Base-by-base conservation (phyloP, 2,797 vertebrate genomes). In the Lithobates sylvaticus region DNA sequence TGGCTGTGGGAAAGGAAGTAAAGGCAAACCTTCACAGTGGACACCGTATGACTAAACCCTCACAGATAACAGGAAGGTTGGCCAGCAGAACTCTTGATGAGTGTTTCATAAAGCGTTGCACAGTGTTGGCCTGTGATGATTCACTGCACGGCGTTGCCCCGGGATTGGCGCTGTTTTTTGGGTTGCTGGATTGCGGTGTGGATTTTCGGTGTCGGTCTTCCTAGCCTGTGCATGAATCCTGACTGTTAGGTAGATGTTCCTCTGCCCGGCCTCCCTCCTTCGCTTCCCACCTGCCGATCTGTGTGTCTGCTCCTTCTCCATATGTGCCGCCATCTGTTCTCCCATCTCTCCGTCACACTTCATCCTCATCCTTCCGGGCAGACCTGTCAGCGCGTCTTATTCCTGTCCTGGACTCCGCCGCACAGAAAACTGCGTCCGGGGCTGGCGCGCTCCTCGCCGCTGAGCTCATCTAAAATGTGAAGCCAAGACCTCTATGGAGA, bases 301-400 rank as follows among this genome's bases (percentile, higher is more conserved):
- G 26, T 75, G 65, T 72, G 73, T 84, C 85, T 76, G 32, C 82
- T 75, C 74, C 64, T 44, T 54, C 73, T 77, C 84, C 86, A 23
- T 86, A 84, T 88, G 86, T 21, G 29, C 42, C 21, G 69, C 88
- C 84, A 84, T 88, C 88, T 88, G 81, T 81, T 54, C 75, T 44
- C 80, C 29, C 70, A 79, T 71, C 71, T 44, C 54, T 83, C 84
- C 76, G 44, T 85, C 54, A 75, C 58, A 74, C 47, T 82, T 74
- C 69, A 74, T 50, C 71, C 64, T 88, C 58, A 81, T 87, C 86
- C 75, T 72, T 88, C 47, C 65, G 83, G 84, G 27, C 77, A 81
- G 32, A 87, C 76, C 86, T 71, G 69, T 87, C 86, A 68, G 23
- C 39, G 61, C 34, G 3, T 79, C 76, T 76, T 84, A 79, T 84